A percentile compares a stretch with the other conserved stretches of the same genome.
These are phyloP conservation scores for Theretra japonica DNA, from an alignment of 2,888 invertebrate species.

Conservation along the genomic window DNA sequence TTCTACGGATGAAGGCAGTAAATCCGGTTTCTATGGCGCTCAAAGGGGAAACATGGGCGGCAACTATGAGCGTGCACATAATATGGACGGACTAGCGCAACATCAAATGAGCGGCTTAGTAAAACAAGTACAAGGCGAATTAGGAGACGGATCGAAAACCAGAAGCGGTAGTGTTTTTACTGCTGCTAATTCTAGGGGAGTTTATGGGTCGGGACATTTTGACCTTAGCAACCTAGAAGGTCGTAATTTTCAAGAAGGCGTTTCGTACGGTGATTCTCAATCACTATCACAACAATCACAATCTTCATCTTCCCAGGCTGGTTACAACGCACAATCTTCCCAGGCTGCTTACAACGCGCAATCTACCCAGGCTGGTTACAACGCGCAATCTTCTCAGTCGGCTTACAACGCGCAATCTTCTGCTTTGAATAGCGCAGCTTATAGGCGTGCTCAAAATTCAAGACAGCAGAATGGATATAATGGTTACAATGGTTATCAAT, in stretches of 20 bases:
- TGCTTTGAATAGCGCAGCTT: slow-evolving; percentile 40
- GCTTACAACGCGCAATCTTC: slow-evolving; percentile 42
- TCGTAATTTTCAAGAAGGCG: slow-evolving; percentile 72
- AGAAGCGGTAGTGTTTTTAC: slow-evolving; percentile 72
- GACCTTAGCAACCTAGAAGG: slow-evolving; percentile 71
- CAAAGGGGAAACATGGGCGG: slow-evolving; percentile 83
- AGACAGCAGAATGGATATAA: slow-evolving; percentile 50
- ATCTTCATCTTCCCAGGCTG: slow-evolving; percentile 40
- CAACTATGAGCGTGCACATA: slow-evolving; percentile 79
- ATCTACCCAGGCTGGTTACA: slow-evolving; percentile 29
- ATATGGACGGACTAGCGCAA: slow-evolving; percentile 78
- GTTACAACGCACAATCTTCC: background rate
- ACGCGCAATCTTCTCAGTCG: slow-evolving; percentile 22
- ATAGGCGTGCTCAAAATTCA: slow-evolving; percentile 52
- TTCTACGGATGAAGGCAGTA: slow-evolving; percentile 76
- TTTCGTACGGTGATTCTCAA: slow-evolving; percentile 49
- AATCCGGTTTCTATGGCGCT: slow-evolving; percentile 77
- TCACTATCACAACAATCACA: slow-evolving; percentile 50
- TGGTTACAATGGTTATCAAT: slow-evolving; percentile 46
- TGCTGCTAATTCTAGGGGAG: slow-evolving; percentile 75
- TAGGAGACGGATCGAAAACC: slow-evolving; percentile 70
- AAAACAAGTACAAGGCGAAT: slow-evolving; percentile 72
- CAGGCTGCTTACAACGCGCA: slow-evolving; percentile 23
- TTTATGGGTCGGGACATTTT: slow-evolving; percentile 69
- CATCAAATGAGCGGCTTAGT: slow-evolving; percentile 77